Evolutionary conservation across 2,888 invertebrate genomes (phyloP), one percentile per base, ranked within the genome.

Genomic region (Acanthoscelides obtectus): DNA sequence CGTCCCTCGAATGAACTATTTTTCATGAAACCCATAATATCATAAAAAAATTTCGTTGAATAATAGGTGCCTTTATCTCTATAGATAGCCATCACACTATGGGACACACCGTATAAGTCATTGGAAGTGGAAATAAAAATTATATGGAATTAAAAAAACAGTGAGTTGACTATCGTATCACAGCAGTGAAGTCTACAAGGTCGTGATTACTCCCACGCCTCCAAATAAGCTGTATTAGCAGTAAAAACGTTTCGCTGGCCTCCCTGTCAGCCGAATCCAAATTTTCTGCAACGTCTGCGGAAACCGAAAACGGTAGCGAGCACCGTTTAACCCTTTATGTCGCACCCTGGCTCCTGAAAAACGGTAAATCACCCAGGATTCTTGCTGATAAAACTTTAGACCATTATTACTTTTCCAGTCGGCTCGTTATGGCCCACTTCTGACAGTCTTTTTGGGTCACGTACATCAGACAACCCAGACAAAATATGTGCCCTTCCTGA

Each of bases 321-420:
- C 45, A 45, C 5, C 45, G 45, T 45, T 45, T 45, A 6, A 45
- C 45, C 45, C 45, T 45, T 45, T 45, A 45, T 12, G 45, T 45
- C 45, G 45, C 45, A 45, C 45, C 45, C 45, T 45, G 45, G 17
- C 12, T 45, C 45, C 45, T 45, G 45, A 45, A 45, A 45, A 45
- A 45, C 45, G 45, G 45, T 45, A 45, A 45, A 45, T 45, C 45
- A 45, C 45, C 45, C 45, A 45, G 45, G 45, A 45, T 45, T 45
- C 45, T 45, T 45, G 45, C 45, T 45, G 73, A 73, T 73, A 73
- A 73, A 71, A 70, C 73, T 70, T 68, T 71, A 73, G 71, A 70
- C 71, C 73, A 71, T 73, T 73, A 73, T 73, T 73, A 73, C 73
- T 73, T 73, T 73, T 73, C 71, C 70, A 71, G 69, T 70, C 63